These are phyloP conservation scores for Taxidea taxus DNA, from an alignment of 2,113 vertebrate genomes.

Conservation along the genomic window DNA sequence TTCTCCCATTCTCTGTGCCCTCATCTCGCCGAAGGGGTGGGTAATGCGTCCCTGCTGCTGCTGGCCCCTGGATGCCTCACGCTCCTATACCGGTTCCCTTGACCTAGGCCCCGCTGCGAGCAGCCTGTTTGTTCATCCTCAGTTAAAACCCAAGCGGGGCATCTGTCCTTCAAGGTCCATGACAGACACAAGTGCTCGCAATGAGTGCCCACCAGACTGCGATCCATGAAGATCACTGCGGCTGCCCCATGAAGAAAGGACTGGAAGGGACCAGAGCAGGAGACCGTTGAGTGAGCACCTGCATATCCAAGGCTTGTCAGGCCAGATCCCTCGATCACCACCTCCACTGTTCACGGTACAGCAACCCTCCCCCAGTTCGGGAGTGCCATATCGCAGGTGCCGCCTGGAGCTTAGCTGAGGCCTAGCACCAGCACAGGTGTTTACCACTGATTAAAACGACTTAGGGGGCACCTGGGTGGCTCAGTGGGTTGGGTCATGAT, in stretches of 20 bases:
- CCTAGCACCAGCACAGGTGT: not conserved
- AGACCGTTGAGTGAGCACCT: accelerated
- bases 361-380: accelerated
- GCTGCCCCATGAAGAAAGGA: not conserved
- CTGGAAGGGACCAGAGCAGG: not conserved
- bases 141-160: not conserved
- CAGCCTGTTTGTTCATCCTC: not conserved
- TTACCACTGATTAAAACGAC: not conserved
- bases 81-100: not conserved
- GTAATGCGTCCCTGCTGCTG: not conserved
- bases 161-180: not conserved
- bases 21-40: not conserved
- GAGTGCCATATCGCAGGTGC: not conserved
- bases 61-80: not conserved
- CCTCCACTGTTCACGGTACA: not conserved
- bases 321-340: not conserved
- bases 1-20: not conserved
- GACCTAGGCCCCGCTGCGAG: not conserved
- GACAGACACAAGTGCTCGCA: not conserved
- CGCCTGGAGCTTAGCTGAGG: not conserved
- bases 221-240: not conserved
- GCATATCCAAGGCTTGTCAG: accelerated
- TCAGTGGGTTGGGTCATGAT: not conserved
- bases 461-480: not conserved
- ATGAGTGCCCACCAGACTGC: not conserved